Percentiles rank a stretch among this genome's conserved stretches.
phyloP scores from a whole-genome alignment of 2,797 vertebrate genomes.

The Etheostoma nigrum region DNA sequence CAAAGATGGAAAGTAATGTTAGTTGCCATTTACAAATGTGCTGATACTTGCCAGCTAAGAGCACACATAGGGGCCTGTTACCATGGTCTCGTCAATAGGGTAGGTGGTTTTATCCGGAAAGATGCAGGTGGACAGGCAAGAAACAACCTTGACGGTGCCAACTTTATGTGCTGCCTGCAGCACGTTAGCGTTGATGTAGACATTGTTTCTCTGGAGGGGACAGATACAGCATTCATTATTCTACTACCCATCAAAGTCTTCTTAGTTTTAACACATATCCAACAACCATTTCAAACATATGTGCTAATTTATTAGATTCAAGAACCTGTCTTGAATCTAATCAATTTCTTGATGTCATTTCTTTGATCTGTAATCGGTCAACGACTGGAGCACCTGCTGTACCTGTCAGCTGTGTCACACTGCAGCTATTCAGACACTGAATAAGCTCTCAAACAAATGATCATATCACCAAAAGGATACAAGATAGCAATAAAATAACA shows the following conservation, averaged over 20 bases:
- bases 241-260: neutral
- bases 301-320: no score
- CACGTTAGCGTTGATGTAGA: conserved; percentile 96
- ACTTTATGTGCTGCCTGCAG: conserved; percentile 89
- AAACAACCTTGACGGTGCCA: conserved; percentile 89
- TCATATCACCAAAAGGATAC: no score
- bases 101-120: conserved; percentile 96
- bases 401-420: no score
- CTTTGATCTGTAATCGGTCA: no score
- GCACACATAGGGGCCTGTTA: conserved; percentile 58
- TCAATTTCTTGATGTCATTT: no score
- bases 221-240: neutral
- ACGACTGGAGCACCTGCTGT: no score
- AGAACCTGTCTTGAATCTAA: no score
- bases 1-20: conserved; percentile 3
- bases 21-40: neutral
- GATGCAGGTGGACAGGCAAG: conserved; percentile 97
- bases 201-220: conserved; percentile 88
- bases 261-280: neutral
- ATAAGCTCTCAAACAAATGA: no score
- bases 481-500: no score
- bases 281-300: neutral
- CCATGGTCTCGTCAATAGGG: conserved; percentile 96
- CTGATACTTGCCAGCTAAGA: neutral
- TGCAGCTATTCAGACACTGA: no score